phyloP scores from a whole-genome alignment of 2,888 invertebrate genomes.

The Trachelus stipa region DNA sequence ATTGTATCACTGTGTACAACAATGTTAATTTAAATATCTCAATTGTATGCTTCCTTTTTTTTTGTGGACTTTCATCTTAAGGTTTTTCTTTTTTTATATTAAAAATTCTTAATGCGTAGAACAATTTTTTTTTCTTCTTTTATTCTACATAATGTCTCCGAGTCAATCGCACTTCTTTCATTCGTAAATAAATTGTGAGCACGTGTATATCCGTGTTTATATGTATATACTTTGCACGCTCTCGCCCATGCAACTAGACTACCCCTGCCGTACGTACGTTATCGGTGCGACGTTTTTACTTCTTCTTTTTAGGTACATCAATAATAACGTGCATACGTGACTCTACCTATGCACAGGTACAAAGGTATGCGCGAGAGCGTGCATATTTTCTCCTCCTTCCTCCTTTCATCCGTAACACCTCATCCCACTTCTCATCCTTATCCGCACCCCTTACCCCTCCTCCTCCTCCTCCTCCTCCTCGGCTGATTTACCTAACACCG shows the following conservation, averaged over 20 bases:
- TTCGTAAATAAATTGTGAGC: constrained; percentile 52
- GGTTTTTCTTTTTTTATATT: constrained; percentile 50
- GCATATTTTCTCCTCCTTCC: constrained; percentile 28
- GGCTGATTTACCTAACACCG: background rate
- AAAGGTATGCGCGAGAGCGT: constrained; percentile 38
- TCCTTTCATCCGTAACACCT: constrained; percentile 11
- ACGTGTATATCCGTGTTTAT: constrained; percentile 42
- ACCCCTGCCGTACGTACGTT: background rate
- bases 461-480: background rate
- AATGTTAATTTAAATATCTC: constrained; percentile 66
- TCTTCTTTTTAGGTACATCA: background rate
- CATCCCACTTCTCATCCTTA: background rate
- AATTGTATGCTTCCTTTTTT: constrained; percentile 56
- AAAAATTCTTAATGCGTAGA: constrained; percentile 63
- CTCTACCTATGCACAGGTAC: constrained; percentile 35
- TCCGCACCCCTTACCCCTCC: background rate
- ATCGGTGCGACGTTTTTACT: background rate
- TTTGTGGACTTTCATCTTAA: constrained; percentile 60
- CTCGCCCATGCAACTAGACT: constrained; percentile 1
- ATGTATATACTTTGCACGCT: constrained; percentile 22
- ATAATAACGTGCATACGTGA: constrained; percentile 26
- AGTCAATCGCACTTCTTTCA: constrained; percentile 57
- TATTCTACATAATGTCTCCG: constrained; percentile 17
- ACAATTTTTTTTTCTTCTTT: constrained; percentile 50
- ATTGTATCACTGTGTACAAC: constrained; percentile 68